Conservation (phyloP, 2,888 invertebrate genomes). For the Carcina quercana region DNA sequence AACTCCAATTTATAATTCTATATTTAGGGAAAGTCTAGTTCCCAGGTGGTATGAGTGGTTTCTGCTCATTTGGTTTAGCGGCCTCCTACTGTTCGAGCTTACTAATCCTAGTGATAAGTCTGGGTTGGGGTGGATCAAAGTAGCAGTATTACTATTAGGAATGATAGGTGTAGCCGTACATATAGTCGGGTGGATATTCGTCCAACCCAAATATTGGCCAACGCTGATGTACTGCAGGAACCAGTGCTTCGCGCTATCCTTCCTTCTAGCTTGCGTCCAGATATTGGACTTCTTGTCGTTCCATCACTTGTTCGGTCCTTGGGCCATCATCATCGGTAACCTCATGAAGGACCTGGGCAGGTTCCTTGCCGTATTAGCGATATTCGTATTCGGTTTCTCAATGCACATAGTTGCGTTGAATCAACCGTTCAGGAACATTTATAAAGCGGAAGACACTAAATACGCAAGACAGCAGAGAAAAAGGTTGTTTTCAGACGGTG, state of each 20-base stretch:
- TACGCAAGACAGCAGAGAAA: constrained; percentile 70
- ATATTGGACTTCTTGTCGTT: constrained; percentile 98
- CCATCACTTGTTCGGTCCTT: constrained; percentile 99
- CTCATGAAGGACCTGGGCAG: constrained; percentile 95
- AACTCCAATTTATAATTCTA: constrained; percentile 87
- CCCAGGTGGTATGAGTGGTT: constrained; percentile 98
- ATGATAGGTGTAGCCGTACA: constrained; percentile 94
- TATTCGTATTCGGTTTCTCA: constrained; percentile 99
- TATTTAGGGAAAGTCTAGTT: constrained; percentile 83
- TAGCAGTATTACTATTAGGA: constrained; percentile 89
- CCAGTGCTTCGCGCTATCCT: constrained; percentile 96
- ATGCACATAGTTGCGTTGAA: constrained; percentile 97
- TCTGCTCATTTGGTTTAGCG: constrained; percentile 94
- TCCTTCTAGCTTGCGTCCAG: constrained; percentile 97
- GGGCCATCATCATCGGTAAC: constrained; percentile 99
- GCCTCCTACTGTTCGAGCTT: constrained; percentile 94
- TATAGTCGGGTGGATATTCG: constrained; percentile 83
- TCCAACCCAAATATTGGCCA: constrained; percentile 83
- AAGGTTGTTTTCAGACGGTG: constrained; percentile 84
- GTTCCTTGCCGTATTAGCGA: constrained; percentile 96
- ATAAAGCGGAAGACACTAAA: constrained; percentile 75
- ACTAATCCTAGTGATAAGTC: constrained; percentile 98
- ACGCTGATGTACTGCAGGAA: constrained; percentile 95
- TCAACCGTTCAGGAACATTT: constrained; percentile 89
- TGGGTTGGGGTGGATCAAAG: constrained; percentile 95